Percentiles rank a stretch among this genome's conserved stretches.
phyloP scores from a whole-genome alignment of 1,140 invertebrate genomes.

The Musca domestica region DNA sequence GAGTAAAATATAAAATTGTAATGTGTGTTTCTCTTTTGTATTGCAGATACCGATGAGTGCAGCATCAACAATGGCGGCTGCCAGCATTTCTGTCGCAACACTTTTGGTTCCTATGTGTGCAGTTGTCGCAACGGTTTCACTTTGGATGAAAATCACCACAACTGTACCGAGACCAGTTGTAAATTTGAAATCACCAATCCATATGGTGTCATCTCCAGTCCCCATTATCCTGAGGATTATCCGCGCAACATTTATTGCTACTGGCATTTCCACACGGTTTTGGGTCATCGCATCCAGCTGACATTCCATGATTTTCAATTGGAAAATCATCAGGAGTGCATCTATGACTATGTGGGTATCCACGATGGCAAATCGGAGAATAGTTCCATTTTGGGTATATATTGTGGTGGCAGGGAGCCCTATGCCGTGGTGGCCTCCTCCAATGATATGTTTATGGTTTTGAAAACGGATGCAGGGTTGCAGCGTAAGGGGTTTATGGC shows the following conservation, averaged over 20 bases:
- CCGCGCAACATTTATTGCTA: slow-evolving; percentile 91
- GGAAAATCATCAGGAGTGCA: slow-evolving; percentile 92
- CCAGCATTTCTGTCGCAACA: slow-evolving; percentile 94
- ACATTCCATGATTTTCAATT: slow-evolving; percentile 91
- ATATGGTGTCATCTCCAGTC: slow-evolving; percentile 83
- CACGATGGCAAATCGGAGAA: slow-evolving; percentile 85
- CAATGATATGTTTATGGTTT: slow-evolving; percentile 93
- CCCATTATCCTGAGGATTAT: slow-evolving; percentile 94
- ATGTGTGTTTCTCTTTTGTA: background rate
- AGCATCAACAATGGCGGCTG: slow-evolving; percentile 92
- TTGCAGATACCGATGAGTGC: slow-evolving; percentile 90
- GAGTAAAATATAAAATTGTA: no score
- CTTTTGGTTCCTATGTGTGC: slow-evolving; percentile 89
- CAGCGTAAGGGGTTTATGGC: slow-evolving; percentile 90
- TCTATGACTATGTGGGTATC: slow-evolving; percentile 87
- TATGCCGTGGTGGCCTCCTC: slow-evolving; percentile 83
- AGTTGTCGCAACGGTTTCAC: slow-evolving; percentile 94
- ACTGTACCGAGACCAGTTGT: slow-evolving; percentile 94
- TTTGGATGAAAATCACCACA: slow-evolving; percentile 87
- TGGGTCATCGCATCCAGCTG: slow-evolving; percentile 94
- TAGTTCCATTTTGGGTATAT: slow-evolving; percentile 76
- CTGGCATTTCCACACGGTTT: slow-evolving; percentile 95
- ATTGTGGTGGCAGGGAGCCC: slow-evolving; percentile 88
- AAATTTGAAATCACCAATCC: slow-evolving; percentile 78
- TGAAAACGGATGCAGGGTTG: slow-evolving; percentile 91